These are phyloP conservation scores for Yponomeuta plumbellus DNA, from an alignment of 2,888 invertebrate genomes.

Conservation along the genomic window DNA sequence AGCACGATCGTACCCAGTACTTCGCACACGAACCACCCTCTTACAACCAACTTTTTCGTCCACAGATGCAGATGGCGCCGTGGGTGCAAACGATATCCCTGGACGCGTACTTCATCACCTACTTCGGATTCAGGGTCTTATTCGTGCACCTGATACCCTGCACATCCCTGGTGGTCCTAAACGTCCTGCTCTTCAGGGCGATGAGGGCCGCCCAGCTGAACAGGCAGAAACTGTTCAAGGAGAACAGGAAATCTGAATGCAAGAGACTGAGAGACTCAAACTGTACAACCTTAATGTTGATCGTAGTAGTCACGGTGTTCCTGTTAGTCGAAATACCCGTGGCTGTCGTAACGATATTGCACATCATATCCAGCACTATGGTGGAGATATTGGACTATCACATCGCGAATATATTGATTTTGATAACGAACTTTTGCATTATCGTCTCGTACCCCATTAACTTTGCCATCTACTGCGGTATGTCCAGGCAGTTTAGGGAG, in stretches of 20 bases:
- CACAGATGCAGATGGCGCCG: constrained; percentile 75
- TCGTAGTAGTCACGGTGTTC: constrained; percentile 91
- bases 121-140: constrained; percentile 90
- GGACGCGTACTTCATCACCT: constrained; percentile 87
- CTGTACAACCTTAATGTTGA: constrained; percentile 91
- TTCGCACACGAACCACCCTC: no score
- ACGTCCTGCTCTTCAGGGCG: constrained; percentile 90
- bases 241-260: constrained; percentile 81
- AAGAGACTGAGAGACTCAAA: constrained; percentile 86
- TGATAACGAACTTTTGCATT: constrained; percentile 93
- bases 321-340: constrained; percentile 89
- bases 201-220: constrained; percentile 89
- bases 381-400: constrained; percentile 85
- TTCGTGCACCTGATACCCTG: constrained; percentile 96
- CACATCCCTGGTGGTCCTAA: constrained; percentile 90
- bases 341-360: constrained; percentile 87
- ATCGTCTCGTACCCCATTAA: constrained; percentile 94
- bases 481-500: constrained; percentile 95
- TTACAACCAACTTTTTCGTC: constrained; percentile 22
- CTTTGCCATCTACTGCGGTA: constrained; percentile 97
- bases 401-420: constrained; percentile 84
- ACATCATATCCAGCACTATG: constrained; percentile 86
- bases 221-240: constrained; percentile 85
- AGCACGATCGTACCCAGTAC: no score
- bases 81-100: constrained; percentile 84